Evolutionary conservation across 2,797 vertebrate species (phyloP).

Genomic region (Tragopan temminckii): DNA sequence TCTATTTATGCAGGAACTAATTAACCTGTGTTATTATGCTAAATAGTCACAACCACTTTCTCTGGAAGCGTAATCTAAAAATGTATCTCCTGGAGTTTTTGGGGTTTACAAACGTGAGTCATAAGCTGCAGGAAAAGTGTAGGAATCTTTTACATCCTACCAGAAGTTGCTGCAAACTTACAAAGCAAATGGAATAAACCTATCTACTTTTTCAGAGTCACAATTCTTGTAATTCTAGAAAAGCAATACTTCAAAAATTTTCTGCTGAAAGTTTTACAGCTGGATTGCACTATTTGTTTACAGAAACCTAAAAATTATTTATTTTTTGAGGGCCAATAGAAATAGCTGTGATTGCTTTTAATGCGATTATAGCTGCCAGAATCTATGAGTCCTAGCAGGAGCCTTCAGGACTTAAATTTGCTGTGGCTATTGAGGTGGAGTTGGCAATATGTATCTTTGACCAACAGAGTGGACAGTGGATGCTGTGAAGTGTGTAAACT

Average conservation of each 20-base stretch:
- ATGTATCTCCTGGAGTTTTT: not conserved
- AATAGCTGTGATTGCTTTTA: not conserved
- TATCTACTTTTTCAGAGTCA: not conserved
- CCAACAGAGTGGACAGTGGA: not conserved
- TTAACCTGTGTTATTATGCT: not conserved
- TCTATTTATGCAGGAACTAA: not conserved
- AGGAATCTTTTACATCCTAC: not conserved
- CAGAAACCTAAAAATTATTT: not conserved
- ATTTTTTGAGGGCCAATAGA: not conserved
- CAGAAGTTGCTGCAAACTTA: not conserved
- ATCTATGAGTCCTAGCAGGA: not conserved
- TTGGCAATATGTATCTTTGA: not conserved
- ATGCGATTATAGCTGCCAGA: not conserved
- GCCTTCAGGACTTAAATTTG: not conserved
- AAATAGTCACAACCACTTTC: not conserved
- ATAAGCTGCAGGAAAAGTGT: not conserved
- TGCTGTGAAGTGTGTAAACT: not conserved
- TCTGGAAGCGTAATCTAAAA: not conserved
- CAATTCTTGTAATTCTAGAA: not conserved
- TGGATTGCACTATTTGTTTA: not conserved
- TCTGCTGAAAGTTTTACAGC: not conserved
- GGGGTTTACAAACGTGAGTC: not conserved
- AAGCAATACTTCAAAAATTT: not conserved
- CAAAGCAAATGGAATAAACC: not conserved
- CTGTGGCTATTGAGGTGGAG: not conserved